phyloP scores from a whole-genome alignment of 2,797 vertebrate genomes.

The Chelon labrosus region DNA sequence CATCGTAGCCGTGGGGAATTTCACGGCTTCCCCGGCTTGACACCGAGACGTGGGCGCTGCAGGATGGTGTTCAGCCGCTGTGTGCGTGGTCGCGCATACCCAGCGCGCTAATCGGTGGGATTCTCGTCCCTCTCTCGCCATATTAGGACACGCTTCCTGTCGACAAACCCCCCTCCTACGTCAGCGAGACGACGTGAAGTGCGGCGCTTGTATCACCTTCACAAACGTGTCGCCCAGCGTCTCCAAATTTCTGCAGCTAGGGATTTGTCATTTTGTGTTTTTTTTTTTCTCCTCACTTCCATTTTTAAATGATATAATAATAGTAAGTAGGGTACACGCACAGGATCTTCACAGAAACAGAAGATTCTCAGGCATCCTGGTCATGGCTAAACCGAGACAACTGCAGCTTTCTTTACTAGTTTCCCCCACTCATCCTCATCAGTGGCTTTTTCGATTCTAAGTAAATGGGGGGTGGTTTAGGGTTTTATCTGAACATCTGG shows the following conservation, averaged over 20 bases:
- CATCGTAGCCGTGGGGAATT: conserved; percentile 47
- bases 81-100: conserved; percentile 67
- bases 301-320: too few relatives aligned
- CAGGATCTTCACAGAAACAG: too few relatives aligned
- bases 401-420: too few relatives aligned
- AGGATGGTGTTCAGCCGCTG: conserved; percentile 48
- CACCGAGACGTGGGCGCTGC: conserved; percentile 69
- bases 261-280: too few relatives aligned
- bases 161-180: conserved; percentile 46
- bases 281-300: too few relatives aligned
- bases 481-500: too few relatives aligned
- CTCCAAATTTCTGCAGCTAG: not conserved
- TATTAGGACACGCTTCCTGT: conserved; percentile 81
- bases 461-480: too few relatives aligned
- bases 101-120: conserved; percentile 43
- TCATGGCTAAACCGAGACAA: too few relatives aligned
- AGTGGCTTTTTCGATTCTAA: too few relatives aligned
- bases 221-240: not conserved
- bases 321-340: too few relatives aligned
- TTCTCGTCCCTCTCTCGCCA: conserved; percentile 68
- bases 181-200: conserved; percentile 37
- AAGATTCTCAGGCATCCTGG: too few relatives aligned
- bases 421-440: too few relatives aligned
- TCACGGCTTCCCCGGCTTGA: conserved; percentile 73
- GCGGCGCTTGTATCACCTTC: conserved; percentile 28